These are phyloP conservation scores for Nestor notabilis DNA, from an alignment of 2,113 vertebrate genomes.

Conservation along the genomic window DNA sequence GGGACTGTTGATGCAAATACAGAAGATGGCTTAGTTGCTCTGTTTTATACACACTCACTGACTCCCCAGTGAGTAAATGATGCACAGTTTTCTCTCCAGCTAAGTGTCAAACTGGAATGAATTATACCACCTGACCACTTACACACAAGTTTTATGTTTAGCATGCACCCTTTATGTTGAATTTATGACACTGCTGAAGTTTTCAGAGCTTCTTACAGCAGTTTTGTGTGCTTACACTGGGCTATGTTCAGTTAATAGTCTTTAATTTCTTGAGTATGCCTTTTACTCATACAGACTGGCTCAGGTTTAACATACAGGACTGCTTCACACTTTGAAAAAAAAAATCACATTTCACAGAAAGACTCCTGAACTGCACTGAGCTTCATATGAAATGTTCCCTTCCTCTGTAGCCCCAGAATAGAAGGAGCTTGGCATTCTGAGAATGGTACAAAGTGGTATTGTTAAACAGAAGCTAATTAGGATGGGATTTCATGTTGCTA, in stretches of 20 bases:
- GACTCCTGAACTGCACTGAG: background rate
- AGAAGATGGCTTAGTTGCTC: background rate
- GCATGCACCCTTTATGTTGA: background rate
- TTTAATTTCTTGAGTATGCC: background rate
- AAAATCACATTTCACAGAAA: background rate
- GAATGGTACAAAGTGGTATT: slow-evolving; percentile 74
- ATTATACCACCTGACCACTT: background rate
- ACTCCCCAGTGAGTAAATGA: background rate
- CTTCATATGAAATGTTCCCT: background rate
- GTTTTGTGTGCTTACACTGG: background rate
- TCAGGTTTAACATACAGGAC: background rate
- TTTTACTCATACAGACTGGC: background rate
- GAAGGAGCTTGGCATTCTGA: slow-evolving; percentile 57
- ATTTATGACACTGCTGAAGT: background rate
- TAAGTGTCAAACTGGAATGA: background rate
- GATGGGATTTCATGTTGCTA: slow-evolving; percentile 74
- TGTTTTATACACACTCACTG: background rate
- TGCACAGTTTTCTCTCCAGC: background rate
- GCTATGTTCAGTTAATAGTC: background rate
- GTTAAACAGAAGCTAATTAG: slow-evolving; percentile 70
- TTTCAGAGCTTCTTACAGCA: background rate
- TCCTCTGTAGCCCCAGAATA: slow-evolving; percentile 57
- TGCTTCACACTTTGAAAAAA: background rate
- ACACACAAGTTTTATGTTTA: background rate
- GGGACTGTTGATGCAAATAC: background rate